A percentile compares a stretch with the other conserved stretches of the same genome.
Conservation (phyloP, 35 echinoderm and acorn worm species). For the Strongylocentrotus purpuratus region DNA sequence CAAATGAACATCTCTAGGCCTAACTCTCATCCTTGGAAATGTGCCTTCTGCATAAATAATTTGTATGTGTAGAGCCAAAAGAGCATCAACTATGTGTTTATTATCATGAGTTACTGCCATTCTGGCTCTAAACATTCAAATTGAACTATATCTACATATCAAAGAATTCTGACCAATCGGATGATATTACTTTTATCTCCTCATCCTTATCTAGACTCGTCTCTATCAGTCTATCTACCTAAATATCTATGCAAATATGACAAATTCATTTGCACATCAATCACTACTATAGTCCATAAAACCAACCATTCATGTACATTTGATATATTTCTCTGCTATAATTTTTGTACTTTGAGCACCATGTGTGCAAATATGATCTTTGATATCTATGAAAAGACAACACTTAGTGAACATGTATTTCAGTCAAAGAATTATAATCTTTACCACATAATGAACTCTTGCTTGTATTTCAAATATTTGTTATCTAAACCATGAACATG, state of each 20-base stretch:
- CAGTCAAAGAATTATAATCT: neutral
- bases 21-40: too few relatives aligned
- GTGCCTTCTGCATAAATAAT: too few relatives aligned
- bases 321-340: neutral
- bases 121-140: too few relatives aligned
- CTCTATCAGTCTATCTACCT: neutral
- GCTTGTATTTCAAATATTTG: neutral
- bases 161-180: neutral
- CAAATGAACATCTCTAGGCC: too few relatives aligned
- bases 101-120: too few relatives aligned
- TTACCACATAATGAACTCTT: neutral
- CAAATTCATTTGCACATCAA: conserved; percentile 34
- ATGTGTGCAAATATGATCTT: neutral
- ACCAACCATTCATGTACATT: neutral
- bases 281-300: neutral
- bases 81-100: too few relatives aligned
- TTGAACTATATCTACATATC: neutral
- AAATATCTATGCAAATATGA: conserved; percentile 22
- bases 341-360: neutral
- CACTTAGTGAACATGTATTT: neutral
- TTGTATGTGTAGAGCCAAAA: too few relatives aligned
- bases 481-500: neutral
- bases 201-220: neutral
- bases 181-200: neutral
- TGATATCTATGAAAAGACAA: neutral